Evolutionary conservation across 2,888 invertebrate species (phyloP), one percentile per base, ranked within the genome.

Genomic region (Ametastegia equiseti): DNA sequence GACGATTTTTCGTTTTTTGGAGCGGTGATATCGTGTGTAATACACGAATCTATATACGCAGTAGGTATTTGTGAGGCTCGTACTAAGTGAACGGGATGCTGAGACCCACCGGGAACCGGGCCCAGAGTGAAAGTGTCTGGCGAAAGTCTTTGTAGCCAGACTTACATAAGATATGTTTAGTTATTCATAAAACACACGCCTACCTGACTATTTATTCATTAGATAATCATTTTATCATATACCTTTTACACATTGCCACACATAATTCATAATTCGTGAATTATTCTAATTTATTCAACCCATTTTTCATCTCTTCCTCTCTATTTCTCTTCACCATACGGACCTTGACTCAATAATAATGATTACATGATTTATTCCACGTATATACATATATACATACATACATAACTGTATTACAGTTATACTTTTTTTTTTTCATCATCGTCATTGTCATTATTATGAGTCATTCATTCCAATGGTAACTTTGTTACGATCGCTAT

Each of bases 101-200:
- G 91, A 86, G 85, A 85, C 65, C 47, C 39, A 60, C 13, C 60
- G 79, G 30, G 81, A 39, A 73, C 82, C 67, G 81, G 80, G 81
- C 63, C 71, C 89, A 83, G 87, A 91, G 91, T 91, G 91, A 91
- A 91, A 91, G 91, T 90, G 88, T 84, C 86, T 87, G 89, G 91
- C 90, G 91, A 91, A 91, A 91, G 91, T 91, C 90, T 89, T 87
- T 88, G 87, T 88, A 86, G 85, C 86, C 89, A 86, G 85, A 85
- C 90, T 90, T 91, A 89, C 90, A 87, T 90, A 91, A 90, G 87
- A 86, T 85, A 54, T 54, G 84, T 88, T 90, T 88, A 88, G 87
- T 84, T 89, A 89, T 88, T 89, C 89, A 87, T 86, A 84, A 86
- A 87, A 88, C 88, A 87, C 88, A 85, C 23, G 1, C 54, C 54